Base-by-base conservation (phyloP, 2,888 invertebrate species). In the Dioctria linearis region DNA sequence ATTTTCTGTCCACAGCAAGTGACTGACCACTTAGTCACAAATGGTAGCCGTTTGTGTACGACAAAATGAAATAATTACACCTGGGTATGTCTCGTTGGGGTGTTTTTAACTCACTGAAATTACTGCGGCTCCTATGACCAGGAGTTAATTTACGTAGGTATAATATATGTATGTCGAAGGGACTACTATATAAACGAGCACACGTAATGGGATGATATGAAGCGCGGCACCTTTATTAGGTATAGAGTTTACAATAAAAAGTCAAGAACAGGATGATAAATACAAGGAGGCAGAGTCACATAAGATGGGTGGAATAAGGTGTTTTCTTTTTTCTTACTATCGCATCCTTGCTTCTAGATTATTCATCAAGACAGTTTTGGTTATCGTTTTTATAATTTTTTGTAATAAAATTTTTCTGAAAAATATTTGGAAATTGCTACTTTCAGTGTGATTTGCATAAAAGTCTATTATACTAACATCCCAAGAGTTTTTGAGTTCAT, bases 11-110 rank as follows among this genome's bases (percentile, higher is more conserved):
- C 49, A n/a, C 6, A 46, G 42, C 25, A 2, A 59, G 43, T 42
- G 43, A 37, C 65, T 67, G 78, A 40, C 67, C 78, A 78, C 67
- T 78, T 78, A 51, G 42, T 51, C 49, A 25, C 78, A 78, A 78
- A 78, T 78, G 78, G 39, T 39, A n/a, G 54, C 66, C 51, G 25
- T 63, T 73, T 73, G 73, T 63, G 65, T 80, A 80, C 65, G 73
- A 73, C 80, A 80, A 80, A 80, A 73, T 80, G 65, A 80, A 80
- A 80, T 80, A 73, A 80, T 80, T 80, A 61, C 71, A 80, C 63
- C 40, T 46, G 46, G 46, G 65, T 63, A 46, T 63, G 49, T 46
- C 63, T 78, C 49, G 49, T 49, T 13, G 39, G 25, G 71, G 51
- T 49, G 71, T 49, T 54, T 54, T 54, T 11, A 8, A 8, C 49